Evolutionary conservation across 2,888 invertebrate genomes (phyloP).

Genomic region (Phyto melanocephala): DNA sequence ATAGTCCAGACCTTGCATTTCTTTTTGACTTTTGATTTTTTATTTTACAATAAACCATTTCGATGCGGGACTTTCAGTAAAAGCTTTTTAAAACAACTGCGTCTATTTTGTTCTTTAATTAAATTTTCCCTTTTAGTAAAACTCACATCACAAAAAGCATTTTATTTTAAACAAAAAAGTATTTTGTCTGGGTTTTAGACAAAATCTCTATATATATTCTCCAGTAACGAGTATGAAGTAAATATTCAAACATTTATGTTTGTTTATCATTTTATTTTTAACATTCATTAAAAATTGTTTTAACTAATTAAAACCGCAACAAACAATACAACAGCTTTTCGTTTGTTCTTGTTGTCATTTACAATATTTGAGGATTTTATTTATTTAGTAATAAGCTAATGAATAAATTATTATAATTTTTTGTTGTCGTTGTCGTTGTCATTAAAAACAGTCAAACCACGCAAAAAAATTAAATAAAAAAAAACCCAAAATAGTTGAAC

Average conservation of each 20-base stretch:
- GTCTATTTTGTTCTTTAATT: no score
- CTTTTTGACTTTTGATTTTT: no score
- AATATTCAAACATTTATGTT: constrained; percentile 13
- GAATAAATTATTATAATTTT: constrained; percentile 49
- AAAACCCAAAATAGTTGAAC: constrained; percentile 21
- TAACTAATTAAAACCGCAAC: constrained; percentile 62
- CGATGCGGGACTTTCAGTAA: no score
- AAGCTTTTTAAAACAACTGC: no score
- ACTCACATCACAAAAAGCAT: no score
- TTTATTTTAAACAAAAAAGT: no score
- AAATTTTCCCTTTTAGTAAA: no score
- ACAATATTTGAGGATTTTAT: constrained; percentile 62
- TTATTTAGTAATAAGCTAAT: constrained; percentile 62
- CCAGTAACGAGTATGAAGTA: neutral
- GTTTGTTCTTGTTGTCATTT: constrained; percentile 59
- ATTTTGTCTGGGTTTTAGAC: no score
- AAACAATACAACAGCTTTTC: constrained; percentile 63
- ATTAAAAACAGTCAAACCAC: constrained; percentile 33
- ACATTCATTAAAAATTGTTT: constrained; percentile 50
- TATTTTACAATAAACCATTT: no score
- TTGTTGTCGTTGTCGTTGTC: constrained; percentile 34
- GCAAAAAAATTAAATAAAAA: neutral
- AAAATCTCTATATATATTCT: no score
- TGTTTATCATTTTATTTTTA: constrained; percentile 10
- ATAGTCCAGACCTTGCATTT: no score